These are phyloP conservation scores for Tromatobia lineatoria DNA, from an alignment of 2,888 invertebrate genomes.

Conservation along the genomic window DNA sequence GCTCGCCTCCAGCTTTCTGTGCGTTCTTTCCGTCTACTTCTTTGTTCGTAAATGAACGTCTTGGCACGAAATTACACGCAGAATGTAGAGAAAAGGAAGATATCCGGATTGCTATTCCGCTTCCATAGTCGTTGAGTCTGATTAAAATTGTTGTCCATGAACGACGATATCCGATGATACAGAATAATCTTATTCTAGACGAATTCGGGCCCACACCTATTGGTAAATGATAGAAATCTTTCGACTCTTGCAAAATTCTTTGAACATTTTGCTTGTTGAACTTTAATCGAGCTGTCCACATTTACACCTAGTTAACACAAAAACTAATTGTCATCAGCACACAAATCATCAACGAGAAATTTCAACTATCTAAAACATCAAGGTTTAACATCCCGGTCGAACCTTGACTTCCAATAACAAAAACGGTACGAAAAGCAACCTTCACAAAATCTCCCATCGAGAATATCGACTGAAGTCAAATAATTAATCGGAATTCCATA, in stretches of 20 bases:
- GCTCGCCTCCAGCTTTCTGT: conserved; percentile 48
- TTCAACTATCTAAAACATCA: not conserved
- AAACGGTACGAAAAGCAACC: not conserved
- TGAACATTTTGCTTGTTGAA: not conserved
- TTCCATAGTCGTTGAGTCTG: conserved; percentile 53
- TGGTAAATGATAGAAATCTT: not conserved
- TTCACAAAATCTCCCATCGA: not conserved
- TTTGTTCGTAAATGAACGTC: conserved; percentile 56
- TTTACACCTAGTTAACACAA: not conserved
- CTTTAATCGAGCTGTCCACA: not conserved
- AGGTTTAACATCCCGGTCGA: conserved; percentile 7
- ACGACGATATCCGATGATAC: conserved; percentile 42
- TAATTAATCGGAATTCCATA: conserved; percentile 59
- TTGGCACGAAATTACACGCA: conserved; percentile 56
- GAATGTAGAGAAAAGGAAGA: conserved; percentile 32
- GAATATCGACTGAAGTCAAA: conserved; percentile 52
- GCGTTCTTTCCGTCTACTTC: conserved; percentile 36
- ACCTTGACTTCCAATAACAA: conserved; percentile 6
- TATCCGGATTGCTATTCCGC: conserved; percentile 49
- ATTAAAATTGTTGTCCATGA: conserved; percentile 54
- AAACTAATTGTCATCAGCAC: not conserved
- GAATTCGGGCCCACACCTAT: not conserved
- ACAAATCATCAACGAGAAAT: not conserved
- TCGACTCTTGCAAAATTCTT: not conserved
- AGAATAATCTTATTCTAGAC: conserved; percentile 29